Evolutionary conservation across 1,140 invertebrate genomes (phyloP), one percentile per base, ranked within the genome.

Genomic region (Drosophila jambulina): DNA sequence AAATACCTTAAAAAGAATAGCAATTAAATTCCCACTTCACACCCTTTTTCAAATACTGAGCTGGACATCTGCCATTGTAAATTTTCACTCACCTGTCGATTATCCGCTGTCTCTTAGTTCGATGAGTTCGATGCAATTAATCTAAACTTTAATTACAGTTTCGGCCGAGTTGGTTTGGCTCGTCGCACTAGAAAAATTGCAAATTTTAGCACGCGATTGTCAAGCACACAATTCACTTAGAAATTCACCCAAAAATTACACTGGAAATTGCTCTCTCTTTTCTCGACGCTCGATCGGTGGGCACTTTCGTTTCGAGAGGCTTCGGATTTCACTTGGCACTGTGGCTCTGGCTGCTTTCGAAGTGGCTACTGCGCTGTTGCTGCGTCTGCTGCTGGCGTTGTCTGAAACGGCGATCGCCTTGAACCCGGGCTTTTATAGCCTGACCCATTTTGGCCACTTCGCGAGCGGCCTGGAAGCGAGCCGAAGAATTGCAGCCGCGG

Each of bases 361-460:
- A n/a, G 36, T 27, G 25, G 36, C 36, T 19, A 54, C 7, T 23
- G 21, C 36, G 69, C 5, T 76, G 42, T 78, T 61, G 63, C 58
- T 46, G 58, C 65, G 54, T 42, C 71, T 67, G 81, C 78, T 79
- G 69, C 72, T 76, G 69, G 57, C 69, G 75, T 76, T 78, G 78
- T 91, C 71, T 93, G 80, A 92, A 91, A 81, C 85, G 82, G 85
- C 78, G 88, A 93, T 94, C 91, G 93, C 93, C 93, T 94, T 94
- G 93, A 94, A 94, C 93, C 94, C 94, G 93, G 78, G 85, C 93
- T 93, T 94, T 93, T 94, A 94, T 94, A 94, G 90, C 54, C 78
- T 94, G 93, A 94, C 93, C 93, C 92, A 94, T 93, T 94, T 94
- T 70, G 57, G n/a, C 21, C 27, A 51, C 54, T 56, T 64, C 78